A percentile compares a stretch with the other conserved stretches of the same genome.
These are phyloP conservation scores for Plebejus melissa DNA, from an alignment of 2,888 invertebrate species.

Conservation along the genomic window DNA sequence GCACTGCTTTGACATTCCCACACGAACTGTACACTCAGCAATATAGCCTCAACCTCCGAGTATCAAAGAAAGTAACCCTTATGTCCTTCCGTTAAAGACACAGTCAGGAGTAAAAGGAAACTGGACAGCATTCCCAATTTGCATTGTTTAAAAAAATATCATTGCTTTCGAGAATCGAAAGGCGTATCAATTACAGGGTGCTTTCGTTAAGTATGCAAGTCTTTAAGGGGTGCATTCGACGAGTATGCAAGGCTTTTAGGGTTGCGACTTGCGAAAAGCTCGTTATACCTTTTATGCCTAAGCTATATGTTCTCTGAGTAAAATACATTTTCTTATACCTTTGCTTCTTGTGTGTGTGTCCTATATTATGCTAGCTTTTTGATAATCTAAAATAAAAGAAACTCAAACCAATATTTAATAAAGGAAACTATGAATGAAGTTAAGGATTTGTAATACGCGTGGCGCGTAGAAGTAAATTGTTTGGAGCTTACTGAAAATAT, in stretches of 20 bases:
- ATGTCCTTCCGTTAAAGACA: not conserved
- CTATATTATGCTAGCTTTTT: no score
- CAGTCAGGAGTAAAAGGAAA: not conserved
- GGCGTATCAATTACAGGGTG: not conserved
- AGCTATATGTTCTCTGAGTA: not conserved
- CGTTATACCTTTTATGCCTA: not conserved
- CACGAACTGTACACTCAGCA: constrained; percentile 56
- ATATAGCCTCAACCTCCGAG: constrained; percentile 10
- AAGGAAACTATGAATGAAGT: no score
- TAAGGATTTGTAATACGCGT: no score
- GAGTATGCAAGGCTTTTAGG: not conserved
- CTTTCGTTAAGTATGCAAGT: not conserved
- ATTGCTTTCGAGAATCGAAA: constrained; percentile 42
- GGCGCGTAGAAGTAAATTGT: no score
- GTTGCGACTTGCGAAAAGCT: not conserved
- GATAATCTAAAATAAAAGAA: no score
- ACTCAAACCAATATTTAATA: no score
- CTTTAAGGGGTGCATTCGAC: not conserved
- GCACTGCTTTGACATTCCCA: constrained; percentile 69
- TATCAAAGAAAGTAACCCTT: not conserved
- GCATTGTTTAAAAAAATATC: constrained; percentile 57
- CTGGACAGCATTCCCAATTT: constrained; percentile 36
- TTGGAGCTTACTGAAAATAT: no score
- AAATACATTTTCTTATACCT: no score
- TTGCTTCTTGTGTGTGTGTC: no score